Evolutionary conservation across 2,797 vertebrate species (phyloP), one percentile per base, ranked within the genome.

Genomic region (Huso huso): DNA sequence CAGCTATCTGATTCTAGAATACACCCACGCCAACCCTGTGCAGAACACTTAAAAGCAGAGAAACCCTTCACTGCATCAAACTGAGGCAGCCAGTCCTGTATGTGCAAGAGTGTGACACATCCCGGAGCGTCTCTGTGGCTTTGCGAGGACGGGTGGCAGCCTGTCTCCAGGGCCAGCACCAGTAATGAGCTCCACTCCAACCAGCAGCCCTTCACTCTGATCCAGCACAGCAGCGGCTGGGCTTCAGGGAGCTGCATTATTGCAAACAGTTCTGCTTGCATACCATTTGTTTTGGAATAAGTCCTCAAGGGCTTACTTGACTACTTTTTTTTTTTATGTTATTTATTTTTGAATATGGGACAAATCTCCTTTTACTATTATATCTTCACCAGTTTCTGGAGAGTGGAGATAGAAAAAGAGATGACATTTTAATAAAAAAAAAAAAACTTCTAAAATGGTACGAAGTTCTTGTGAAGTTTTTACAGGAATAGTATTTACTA

Each of bases 151-250:
- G 51, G 51, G 51, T 53, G 3, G 8, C 51, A 8, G 2, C 8
- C 6, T 53, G 51, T 8, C 51, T 53, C 51, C 51, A 8, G 3
- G 6, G 8, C 51, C 51, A 8, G 51, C 51, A 53, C 51, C 51
- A 8, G 51, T 12, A 53, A 12, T 8, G 12, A 53, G 51, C 51
- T 53, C 12, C 51, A 12, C 4, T 9, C 15, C 8, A 12, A 5
- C n/a, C 57, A 6, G n/a, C 7, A 10, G 2, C 2, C 23, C 63
- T 8, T 52, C 8, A 53, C 15, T 62, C 59, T 72, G 69, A 64
- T 67, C 57, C 78, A 79, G 67, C 71, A 70, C 78, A 76, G 80
- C 75, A 78, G 74, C 77, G 79, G 78, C 82, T 79, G 82, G 51
- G 51, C 8, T 9, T 53, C 12, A 8, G 5, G 51, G 8, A 12